Conservation (phyloP, 2,888 invertebrate genomes). For the Ceriagrion tenellum region DNA sequence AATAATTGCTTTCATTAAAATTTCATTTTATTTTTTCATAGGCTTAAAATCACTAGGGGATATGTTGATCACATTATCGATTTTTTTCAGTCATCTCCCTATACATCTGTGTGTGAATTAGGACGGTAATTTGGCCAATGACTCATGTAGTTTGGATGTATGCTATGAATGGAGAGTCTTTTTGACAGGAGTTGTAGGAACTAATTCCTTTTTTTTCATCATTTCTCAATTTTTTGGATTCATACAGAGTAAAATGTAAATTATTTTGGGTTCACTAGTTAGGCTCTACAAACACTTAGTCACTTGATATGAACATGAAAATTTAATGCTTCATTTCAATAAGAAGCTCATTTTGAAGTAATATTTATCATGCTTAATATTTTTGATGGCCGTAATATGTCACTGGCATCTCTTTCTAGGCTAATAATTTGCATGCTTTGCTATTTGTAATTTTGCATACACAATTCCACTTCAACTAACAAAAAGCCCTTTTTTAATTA, state of each 20-base stretch:
- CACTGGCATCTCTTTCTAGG: slow-evolving; percentile 49
- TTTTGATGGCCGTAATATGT: slow-evolving; percentile 35
- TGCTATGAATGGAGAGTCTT: background rate
- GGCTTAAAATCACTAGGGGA: background rate
- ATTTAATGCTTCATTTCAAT: background rate
- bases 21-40: background rate
- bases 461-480: slow-evolving; percentile 55
- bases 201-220: background rate
- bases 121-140: background rate
- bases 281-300: background rate
- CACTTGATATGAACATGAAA: background rate
- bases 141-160: background rate
- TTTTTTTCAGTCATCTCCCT: background rate
- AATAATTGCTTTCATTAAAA: background rate
- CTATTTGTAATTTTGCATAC: slow-evolving; percentile 63
- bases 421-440: slow-evolving; percentile 64
- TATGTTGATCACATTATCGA: background rate
- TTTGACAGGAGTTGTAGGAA: background rate
- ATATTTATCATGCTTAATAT: slow-evolving; percentile 44
- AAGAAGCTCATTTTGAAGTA: background rate
- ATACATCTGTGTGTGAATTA: background rate
- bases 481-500: slow-evolving; percentile 48
- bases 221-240: background rate
- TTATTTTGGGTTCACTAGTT: background rate
- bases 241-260: background rate